Base-by-base conservation (phyloP, 2,113 vertebrate species). In the Pavo muticus region DNA sequence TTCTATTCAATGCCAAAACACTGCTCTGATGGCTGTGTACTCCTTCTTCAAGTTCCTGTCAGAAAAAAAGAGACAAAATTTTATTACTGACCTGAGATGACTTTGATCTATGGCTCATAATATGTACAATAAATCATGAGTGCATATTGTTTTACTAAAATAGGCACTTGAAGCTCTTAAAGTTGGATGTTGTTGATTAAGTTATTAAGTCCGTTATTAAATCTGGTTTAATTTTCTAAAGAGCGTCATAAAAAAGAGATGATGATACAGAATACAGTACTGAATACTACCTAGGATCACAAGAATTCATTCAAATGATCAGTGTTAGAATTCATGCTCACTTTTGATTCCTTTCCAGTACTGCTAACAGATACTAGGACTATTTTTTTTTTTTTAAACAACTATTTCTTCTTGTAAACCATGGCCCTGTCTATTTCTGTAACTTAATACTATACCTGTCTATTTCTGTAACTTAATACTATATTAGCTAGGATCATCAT, bases 11-110 rank as follows among this genome's bases (percentile, higher is more conserved):
- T 1, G 92, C 94, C 12, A 95, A 96, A 93, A 99, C 91, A 70
- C 97, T 96, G 16, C 95, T 88, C 95, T 98, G 98, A 95, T 99
- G 99, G 93, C 96, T 98, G 83, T 88, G 94, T 64, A 99, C 63
- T 32, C 98, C 98, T 65, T 99, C 99, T 89, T 99, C 99, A 17
- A 99, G 98, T 67, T 99, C 99, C 99, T 99, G 92, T 44, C 68
- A 96, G 32, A 95, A 92, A 95, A 32, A 89, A 93, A 76, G 19
- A 6, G 45, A 72, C 21, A 42, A 24, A 80, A 90, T 89, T 88
- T 88, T 87, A 54, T n/a, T 27, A 48, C 35, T 65, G 17, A 81
- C 77, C 30, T 63, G 54, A 83, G 64, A 17, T 27, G 35, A 89
- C 84, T 93, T 86, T 72, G 84, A 93, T 91, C 44, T 78, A 80